Percentiles rank a stretch among this genome's conserved stretches.
These are phyloP conservation scores for Microdon myrmicae DNA, from an alignment of 2,888 invertebrate genomes.

Conservation along the genomic window DNA sequence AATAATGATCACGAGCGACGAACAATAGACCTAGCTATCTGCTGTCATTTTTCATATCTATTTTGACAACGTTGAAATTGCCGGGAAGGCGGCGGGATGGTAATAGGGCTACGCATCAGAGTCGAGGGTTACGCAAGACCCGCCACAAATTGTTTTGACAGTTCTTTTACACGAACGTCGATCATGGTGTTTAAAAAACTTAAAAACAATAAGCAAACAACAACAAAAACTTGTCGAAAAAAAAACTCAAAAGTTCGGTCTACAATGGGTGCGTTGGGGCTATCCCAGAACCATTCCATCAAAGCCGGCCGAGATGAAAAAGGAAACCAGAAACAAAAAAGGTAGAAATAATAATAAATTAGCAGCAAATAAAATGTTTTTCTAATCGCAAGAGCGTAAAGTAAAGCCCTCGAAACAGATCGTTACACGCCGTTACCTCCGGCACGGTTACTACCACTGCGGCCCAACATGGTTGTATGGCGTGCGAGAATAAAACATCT, in stretches of 20 bases:
- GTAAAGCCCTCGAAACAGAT: constrained; percentile 45
- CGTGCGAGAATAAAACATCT: constrained; percentile 26
- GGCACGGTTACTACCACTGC: constrained; percentile 19
- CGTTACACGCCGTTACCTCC: constrained; percentile 50
- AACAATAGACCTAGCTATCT: neutral
- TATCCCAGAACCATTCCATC: neutral
- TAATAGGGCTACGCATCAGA: constrained; percentile 3
- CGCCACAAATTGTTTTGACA: constrained; percentile 44
- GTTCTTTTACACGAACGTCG: constrained; percentile 5
- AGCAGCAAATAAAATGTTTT: constrained; percentile 19
- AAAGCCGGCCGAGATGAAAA: constrained; percentile 4
- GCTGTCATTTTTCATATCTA: constrained; percentile 6
- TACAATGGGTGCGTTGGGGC: constrained; percentile 22
- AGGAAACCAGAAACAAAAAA: constrained; percentile 17
- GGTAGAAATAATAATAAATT: constrained; percentile 8
- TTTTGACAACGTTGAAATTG: constrained; percentile 16
- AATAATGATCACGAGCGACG: constrained; percentile 12
- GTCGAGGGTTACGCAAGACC: constrained; percentile 22
- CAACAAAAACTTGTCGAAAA: constrained; percentile 12
- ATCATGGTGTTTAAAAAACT: too few relatives aligned
- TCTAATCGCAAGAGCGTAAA: constrained; percentile 40
- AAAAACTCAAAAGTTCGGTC: constrained; percentile 11
- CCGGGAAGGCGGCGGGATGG: too few relatives aligned
- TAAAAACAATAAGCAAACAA: neutral
- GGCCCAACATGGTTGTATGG: constrained; percentile 46